A percentile compares a stretch with the other conserved stretches of the same genome.
These are phyloP conservation scores for Bicyclus anynana DNA, from an alignment of 1,140 invertebrate genomes.

Conservation along the genomic window DNA sequence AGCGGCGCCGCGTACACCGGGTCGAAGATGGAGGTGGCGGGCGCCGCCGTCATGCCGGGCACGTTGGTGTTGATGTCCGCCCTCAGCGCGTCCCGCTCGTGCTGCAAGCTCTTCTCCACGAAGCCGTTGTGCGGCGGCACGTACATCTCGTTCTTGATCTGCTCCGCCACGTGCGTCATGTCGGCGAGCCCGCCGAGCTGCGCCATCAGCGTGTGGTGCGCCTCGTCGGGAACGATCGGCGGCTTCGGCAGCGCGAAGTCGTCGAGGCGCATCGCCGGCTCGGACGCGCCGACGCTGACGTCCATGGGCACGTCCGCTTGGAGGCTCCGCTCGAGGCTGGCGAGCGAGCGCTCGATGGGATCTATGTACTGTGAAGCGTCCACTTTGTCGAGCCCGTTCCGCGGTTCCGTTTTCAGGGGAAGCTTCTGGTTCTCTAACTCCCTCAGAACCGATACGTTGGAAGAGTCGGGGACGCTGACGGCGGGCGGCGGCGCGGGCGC, in stretches of 20 bases:
- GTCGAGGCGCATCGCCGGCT: conserved; percentile 56
- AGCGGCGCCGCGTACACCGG: conserved; percentile 73
- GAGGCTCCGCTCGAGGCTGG: conserved; percentile 80
- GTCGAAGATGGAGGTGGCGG: conserved; percentile 83
- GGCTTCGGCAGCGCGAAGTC: conserved; percentile 56
- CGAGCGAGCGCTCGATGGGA: conserved; percentile 82
- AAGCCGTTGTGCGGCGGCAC: conserved; percentile 75
- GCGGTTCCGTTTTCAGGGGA: conserved; percentile 43
- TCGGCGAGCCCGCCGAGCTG: conserved; percentile 66
- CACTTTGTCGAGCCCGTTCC: conserved; percentile 64
- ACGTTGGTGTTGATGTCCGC: conserved; percentile 65
- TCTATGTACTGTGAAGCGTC: conserved; percentile 74
- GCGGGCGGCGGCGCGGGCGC: conserved; percentile 19
- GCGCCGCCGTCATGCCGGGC: conserved; percentile 70
- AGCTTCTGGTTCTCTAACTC: conserved; percentile 44
- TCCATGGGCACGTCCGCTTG: conserved; percentile 75
- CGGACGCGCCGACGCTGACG: conserved; percentile 53
- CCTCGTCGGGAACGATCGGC: conserved; percentile 47
- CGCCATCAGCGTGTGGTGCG: conserved; percentile 67
- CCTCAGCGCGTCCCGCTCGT: conserved; percentile 55
- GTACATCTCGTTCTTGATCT: conserved; percentile 63
- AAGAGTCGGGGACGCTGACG: conserved; percentile 24
- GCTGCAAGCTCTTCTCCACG: conserved; percentile 57
- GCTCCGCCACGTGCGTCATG: conserved; percentile 59
- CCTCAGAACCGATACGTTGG: conserved; percentile 34